Conservation (phyloP, 2,797 vertebrate species). For the Coccyzus lansbergi region DNA sequence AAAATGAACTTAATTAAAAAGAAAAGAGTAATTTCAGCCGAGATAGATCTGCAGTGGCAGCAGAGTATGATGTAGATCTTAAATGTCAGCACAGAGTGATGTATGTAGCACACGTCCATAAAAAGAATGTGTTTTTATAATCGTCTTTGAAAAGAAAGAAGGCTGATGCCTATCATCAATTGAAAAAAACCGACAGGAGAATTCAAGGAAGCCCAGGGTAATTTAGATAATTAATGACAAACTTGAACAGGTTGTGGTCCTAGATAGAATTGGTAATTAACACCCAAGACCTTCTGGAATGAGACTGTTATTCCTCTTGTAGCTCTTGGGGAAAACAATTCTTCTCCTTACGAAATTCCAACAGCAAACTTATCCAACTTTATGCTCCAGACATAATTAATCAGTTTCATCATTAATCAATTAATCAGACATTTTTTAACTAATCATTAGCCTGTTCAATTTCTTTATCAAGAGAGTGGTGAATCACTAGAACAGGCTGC, state of each 20-base stretch:
- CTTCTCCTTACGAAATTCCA: not conserved
- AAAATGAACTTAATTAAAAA: slow-evolving; percentile 49
- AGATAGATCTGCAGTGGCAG: not conserved
- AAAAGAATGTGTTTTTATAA: not conserved
- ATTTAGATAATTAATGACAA: not conserved
- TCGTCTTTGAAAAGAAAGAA: not conserved
- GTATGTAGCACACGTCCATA: not conserved
- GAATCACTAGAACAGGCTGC: no score
- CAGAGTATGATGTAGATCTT: not conserved
- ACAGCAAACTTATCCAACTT: not conserved
- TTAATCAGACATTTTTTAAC: not conserved
- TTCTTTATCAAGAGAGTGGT: no score
- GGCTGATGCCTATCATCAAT: not conserved
- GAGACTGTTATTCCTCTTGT: not conserved
- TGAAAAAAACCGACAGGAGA: not conserved
- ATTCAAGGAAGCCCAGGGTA: not conserved
- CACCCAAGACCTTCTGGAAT: not conserved
- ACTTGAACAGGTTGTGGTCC: not conserved
- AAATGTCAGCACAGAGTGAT: not conserved
- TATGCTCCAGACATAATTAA: not conserved
- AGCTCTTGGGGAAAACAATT: not conserved
- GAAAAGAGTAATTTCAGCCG: not conserved
- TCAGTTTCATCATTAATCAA: no score
- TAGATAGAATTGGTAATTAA: not conserved
- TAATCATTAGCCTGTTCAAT: not conserved